phyloP scores from a whole-genome alignment of 2,888 invertebrate genomes.

The Escarpia spicata region DNA sequence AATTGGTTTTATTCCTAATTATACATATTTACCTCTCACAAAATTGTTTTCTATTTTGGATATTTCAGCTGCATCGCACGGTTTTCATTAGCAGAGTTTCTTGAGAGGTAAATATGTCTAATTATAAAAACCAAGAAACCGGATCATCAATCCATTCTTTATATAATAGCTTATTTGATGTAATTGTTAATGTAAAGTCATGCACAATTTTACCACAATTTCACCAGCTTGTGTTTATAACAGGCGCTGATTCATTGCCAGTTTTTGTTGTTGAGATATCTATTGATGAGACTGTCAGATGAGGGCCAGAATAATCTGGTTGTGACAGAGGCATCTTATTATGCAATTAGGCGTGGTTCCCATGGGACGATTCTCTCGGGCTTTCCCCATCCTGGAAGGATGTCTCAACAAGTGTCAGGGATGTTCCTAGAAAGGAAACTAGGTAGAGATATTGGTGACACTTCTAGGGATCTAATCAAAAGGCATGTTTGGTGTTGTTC shows the following conservation, averaged over 20 bases:
- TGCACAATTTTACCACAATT: neutral
- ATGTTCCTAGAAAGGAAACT: neutral
- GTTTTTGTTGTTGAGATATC: neutral
- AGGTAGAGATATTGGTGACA: neutral
- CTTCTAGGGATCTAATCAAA: neutral
- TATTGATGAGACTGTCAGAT: neutral
- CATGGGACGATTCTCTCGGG: neutral
- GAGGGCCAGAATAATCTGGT: neutral
- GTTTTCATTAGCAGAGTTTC: too few species aligned
- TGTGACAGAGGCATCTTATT: neutral
- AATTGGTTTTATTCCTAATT: too few species aligned
- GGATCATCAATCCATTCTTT: too few species aligned
- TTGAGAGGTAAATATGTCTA: too few species aligned
- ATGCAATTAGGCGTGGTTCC: neutral
- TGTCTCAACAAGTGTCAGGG: neutral
- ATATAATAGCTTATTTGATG: too few species aligned
- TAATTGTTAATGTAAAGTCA: neutral
- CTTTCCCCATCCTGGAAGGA: neutral
- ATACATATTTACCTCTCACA: too few species aligned
- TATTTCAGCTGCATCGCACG: too few species aligned
- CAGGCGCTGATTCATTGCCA: neutral
- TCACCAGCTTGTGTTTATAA: neutral
- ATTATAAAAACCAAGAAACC: too few species aligned
- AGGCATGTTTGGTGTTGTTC: neutral
- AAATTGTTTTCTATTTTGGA: too few species aligned